Percentiles rank a stretch among this genome's conserved stretches.
phyloP scores from a whole-genome alignment of 2,797 vertebrate genomes.

The Eutrigla gurnardus region DNA sequence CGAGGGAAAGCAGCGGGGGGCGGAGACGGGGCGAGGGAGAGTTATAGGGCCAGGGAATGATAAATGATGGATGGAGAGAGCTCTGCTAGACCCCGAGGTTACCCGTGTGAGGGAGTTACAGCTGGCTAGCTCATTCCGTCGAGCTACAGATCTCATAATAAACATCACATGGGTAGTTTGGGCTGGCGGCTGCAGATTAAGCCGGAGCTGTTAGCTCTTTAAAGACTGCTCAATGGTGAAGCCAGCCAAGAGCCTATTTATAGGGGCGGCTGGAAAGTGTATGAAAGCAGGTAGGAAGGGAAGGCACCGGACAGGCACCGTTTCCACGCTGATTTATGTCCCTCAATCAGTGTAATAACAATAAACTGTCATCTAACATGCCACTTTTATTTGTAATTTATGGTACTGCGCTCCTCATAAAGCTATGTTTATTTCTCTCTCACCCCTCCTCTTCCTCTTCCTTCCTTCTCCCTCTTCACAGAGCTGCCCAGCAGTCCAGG shows the following conservation, averaged over 20 bases:
- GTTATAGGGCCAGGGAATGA: slow-evolving; percentile 65
- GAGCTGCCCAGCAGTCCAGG: slow-evolving; percentile 92
- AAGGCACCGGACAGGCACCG: slow-evolving; percentile 61
- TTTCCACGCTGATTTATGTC: slow-evolving; percentile 77
- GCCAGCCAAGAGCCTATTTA: slow-evolving; percentile 78
- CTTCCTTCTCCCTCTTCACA: slow-evolving; percentile 66
- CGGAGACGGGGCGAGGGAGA: slow-evolving; percentile 35
- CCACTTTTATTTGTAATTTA: slow-evolving; percentile 80
- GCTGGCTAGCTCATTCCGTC: slow-evolving; percentile 76
- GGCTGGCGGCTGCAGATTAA: slow-evolving; percentile 81
- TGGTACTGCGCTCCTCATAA: slow-evolving; percentile 71
- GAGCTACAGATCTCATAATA: slow-evolving; percentile 79
- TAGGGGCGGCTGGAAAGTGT: slow-evolving; percentile 70
- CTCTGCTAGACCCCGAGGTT: slow-evolving; percentile 73
- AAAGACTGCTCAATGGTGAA: slow-evolving; percentile 75
- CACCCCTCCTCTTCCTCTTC: slow-evolving; percentile 7
- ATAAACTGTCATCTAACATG: slow-evolving; percentile 77
- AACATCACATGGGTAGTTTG: slow-evolving; percentile 83
- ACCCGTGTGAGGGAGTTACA: slow-evolving; percentile 75
- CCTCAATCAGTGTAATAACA: slow-evolving; percentile 81
- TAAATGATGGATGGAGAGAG: slow-evolving; percentile 74
- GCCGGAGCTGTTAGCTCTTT: slow-evolving; percentile 79
- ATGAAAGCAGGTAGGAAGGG: slow-evolving; percentile 74
- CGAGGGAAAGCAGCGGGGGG: slow-evolving; percentile 54
- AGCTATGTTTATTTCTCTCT: slow-evolving; percentile 71